Base-by-base conservation (phyloP, 2,797 vertebrate genomes). In the Acestrorhynchus altus region DNA sequence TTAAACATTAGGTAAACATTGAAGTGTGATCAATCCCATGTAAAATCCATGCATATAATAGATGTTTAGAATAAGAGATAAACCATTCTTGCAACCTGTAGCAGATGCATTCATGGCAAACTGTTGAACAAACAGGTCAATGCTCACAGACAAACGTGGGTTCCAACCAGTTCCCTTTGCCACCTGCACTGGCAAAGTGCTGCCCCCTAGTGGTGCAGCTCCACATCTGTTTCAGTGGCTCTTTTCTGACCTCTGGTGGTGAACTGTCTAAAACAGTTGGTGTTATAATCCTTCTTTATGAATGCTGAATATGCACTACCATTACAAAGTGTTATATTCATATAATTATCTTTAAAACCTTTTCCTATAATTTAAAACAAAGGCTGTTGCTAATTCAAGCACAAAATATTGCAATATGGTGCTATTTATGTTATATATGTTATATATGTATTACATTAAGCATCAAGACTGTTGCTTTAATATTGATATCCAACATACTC, bases 171-270 rank as follows among this genome's bases (percentile, higher is more conserved):
- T 51, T 63, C 46, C 39, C 15, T 65, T 60, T 35, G 18, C 42
- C 56, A 7, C 16, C 76, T 56, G 46, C 46, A 67, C 4, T 4
- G 15, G 13, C 16, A 16, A n/a, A 46, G n/a, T 54, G 42, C 47
- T 57, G 78, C 49, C 60, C 49, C 16, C 72, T 80, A 28, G 39
- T 47, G 63, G 46, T 76, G 13, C 46, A 75, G 12, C 44, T 26
- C 4, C 8, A 59, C 9, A 2, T 47, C 4, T 61, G 42, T 15
- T 72, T 11, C 22, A 4, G 20, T 74, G 70, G 81, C 47, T 65
- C 71, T 78, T 77, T 82, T 56, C 83, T 84, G 83, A 78, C 83
- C 83, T 83, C 83, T 86, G 61, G 70, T 84, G 84, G 78, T 47
- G 15, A 8, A 26, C 26, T 31, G 61, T 20, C 28, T 35, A 0